These are phyloP conservation scores for Ammodytes marinus DNA, from an alignment of 2,113 vertebrate species.

Conservation along the genomic window DNA sequence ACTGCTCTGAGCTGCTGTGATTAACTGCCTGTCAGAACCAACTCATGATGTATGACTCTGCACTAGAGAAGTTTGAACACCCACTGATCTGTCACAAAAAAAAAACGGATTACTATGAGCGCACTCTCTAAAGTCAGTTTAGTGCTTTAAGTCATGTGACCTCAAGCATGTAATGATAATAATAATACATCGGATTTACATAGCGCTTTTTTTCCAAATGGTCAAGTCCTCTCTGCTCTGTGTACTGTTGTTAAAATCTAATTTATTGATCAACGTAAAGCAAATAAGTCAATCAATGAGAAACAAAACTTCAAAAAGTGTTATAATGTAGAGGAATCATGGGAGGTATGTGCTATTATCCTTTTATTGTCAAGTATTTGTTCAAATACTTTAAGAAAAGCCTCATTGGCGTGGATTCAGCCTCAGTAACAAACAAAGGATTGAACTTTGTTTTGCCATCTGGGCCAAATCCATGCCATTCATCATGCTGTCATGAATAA, in stretches of 20 bases:
- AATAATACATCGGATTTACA: too few species aligned
- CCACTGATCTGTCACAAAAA: constrained; percentile 8
- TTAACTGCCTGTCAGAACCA: constrained; percentile 1
- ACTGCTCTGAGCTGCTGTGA: constrained; percentile 1
- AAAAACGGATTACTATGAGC: not conserved
- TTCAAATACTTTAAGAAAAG: constrained; percentile 10
- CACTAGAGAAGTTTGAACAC: not conserved
- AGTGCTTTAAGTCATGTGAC: not conserved
- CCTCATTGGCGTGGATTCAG: constrained; percentile 1
- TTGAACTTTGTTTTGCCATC: not conserved
- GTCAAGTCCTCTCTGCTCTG: not conserved
- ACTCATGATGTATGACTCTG: constrained; percentile 11
- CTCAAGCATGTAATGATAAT: not conserved
- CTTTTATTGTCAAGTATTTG: not conserved
- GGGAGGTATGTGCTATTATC: not conserved
- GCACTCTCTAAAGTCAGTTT: not conserved
- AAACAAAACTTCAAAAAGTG: not conserved
- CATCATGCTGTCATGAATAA: constrained; percentile 1
- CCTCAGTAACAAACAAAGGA: constrained; percentile 10
- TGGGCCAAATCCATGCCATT: not conserved
- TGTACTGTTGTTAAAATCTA: not conserved
- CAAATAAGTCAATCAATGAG: constrained; percentile 1
- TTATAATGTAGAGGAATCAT: constrained; percentile 18
- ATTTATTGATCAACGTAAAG: not conserved
- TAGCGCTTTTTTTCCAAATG: too few species aligned